phyloP scores from a whole-genome alignment of 2,888 invertebrate species.

The Palloptera scutellata region DNA sequence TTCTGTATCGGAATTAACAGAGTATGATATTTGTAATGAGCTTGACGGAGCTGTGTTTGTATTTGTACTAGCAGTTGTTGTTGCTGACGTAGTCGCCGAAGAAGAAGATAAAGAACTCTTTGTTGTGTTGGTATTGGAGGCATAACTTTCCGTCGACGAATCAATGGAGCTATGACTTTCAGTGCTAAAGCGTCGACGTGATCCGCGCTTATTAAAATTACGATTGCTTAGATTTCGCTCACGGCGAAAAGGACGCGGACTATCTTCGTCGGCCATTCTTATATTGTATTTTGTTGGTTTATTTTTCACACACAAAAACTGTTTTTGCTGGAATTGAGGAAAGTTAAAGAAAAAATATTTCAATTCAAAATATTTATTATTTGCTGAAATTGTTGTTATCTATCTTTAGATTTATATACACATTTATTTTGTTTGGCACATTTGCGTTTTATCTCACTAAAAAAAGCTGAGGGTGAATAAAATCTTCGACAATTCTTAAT shows the following conservation, averaged over 20 bases:
- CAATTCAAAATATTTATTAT: neutral
- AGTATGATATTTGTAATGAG: constrained; percentile 54
- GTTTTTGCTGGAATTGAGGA: neutral
- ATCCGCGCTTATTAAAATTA: constrained; percentile 54
- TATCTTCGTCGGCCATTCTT: constrained; percentile 54
- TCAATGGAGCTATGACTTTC: constrained; percentile 45
- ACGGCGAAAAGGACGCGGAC: constrained; percentile 56
- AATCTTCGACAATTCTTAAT: neutral
- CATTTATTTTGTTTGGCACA: neutral
- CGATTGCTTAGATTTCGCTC: constrained; percentile 59
- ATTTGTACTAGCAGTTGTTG: constrained; percentile 29
- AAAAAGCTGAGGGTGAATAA: neutral
- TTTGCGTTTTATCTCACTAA: neutral
- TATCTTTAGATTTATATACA: neutral
- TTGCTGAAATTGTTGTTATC: neutral
- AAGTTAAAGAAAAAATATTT: neutral
- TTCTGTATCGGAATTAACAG: constrained; percentile 59
- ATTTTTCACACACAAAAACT: neutral
- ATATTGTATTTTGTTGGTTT: neutral
- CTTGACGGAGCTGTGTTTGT: constrained; percentile 36
- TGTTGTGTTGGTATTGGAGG: constrained; percentile 3
- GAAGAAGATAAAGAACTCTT: constrained; percentile 25
- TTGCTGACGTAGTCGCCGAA: constrained; percentile 33
- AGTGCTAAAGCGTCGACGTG: constrained; percentile 48
- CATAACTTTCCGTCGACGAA: constrained; percentile 16